Evolutionary conservation across 2,113 vertebrate genomes (phyloP), one percentile per base, ranked within the genome.

Genomic region (Kryptolebias marmoratus): DNA sequence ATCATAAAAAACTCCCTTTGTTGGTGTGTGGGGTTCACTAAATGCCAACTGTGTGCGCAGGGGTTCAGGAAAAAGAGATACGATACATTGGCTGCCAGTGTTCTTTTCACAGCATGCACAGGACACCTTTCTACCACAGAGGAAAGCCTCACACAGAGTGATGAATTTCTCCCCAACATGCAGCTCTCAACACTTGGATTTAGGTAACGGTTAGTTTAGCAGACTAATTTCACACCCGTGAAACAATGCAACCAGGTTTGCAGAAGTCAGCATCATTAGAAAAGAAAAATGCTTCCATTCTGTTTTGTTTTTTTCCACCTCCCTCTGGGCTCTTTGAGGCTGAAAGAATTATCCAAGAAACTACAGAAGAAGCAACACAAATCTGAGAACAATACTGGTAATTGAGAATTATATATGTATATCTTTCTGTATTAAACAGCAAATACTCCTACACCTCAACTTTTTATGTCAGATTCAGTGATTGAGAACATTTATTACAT

Each of bases 11-110:
- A 68, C 5, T 54, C 47, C 16, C 68, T 75, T 83, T 85, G 60
- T 77, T 77, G 59, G 67, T 60, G 70, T 64, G 77, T 59, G 68
- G 58, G 84, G 73, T 81, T 82, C 75, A 63, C 61, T 87, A 88
- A 90, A 91, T 88, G 91, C 87, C 90, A 91, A 71, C 70, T 66
- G 71, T 74, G 76, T 54, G 64, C 62, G 85, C 85, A 64, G 82
- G 75, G 85, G 84, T 83, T 83, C 66, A 53, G 68, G 58, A 76
- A 76, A 83, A 77, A 80, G 73, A 78, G 77, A 88, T 80, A 68
- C 72, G 73, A 78, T 86, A 83, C 63, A 61, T 71, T 83, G 71
- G 81, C 73, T 58, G 69, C 79, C 56, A 49, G 80, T 71, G 70
- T 72, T 80, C 64, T 79, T 84, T 65, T 86, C 84, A 85, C 83